Evolutionary conservation across 2,113 vertebrate species (phyloP), one percentile per base, ranked within the genome.

Genomic region (Zosterops hypoxanthus): DNA sequence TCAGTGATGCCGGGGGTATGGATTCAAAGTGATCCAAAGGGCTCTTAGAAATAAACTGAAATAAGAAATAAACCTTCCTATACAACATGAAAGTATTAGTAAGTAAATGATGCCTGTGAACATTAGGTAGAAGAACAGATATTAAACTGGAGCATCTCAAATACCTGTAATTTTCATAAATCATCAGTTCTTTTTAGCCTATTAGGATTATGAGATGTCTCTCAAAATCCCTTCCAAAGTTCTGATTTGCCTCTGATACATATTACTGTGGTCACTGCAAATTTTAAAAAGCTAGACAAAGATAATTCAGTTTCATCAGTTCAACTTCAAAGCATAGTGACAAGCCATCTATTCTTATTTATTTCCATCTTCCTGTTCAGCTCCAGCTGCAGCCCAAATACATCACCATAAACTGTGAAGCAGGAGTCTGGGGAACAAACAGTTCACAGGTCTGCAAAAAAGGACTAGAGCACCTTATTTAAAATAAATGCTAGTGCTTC

Each of bases 211-310:
- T 83, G 90, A 41, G 56, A 88, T 69, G 49, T 68, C 56, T 91
- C 87, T 78, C 60, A 71, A 97, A 97, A 97, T 90, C 79, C 68
- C 84, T 93, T 93, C 90, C 53, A 86, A 71, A 86, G 76, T 82
- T 95, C 85, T 83, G 78, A 49, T 92, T 94, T 91, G 57, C 63
- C 57, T 92, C 71, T 66, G 92, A 96, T 95, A 94, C 79, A 88
- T 88, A 93, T 84, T 65, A 92, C 57, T 92, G 50, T 60, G 63
- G 71, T 87, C 72, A 84, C 8, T 57, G 47, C 64, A 93, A 86
- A 71, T 81, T 79, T 84, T 73, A 70, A 85, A 94, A 73, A 82
- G 71, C 64, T 73, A 66, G 42, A 86, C 47, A 79, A 84, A 91
- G 61, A 91, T 36, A 68, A 50, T 81, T 72, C 78, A 25, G 14